Base-by-base conservation (phyloP, 1,140 invertebrate genomes). In the Drosophila repleta region DNA sequence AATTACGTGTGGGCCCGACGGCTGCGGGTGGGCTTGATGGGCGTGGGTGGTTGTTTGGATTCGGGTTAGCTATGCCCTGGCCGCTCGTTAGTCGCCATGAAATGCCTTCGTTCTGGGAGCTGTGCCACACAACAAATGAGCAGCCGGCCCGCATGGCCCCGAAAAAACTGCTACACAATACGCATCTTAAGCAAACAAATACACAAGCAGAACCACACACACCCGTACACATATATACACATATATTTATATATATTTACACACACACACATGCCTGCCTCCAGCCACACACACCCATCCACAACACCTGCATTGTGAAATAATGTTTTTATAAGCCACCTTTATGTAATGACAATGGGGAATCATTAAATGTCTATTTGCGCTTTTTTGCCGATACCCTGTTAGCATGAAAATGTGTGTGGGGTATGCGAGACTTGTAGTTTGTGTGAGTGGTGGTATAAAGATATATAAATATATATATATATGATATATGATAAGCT, bases 321-420 rank as follows among this genome's bases (percentile, higher is more conserved):
- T 88, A 87, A 88, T 82, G 82, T 79, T 87, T 87, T 87, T 87
- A 88, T 87, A 87, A 87, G 82, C 70, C 82, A 87, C 83, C 82
- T 87, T 87, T 87, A 87, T 88, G 72, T 82, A 79, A 88, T 88
- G 82, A 88, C 83, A 88, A 87, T 87, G 79, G 82, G 82, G 82
- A 87, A 87, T 88, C 82, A 87, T 88, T 88, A 88, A 85, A 87
- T 85, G 83, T 79, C 74, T 85, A 85, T 85, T 81, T 82, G 82
- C 76, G 61, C 66, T 74, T 68, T 72, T 71, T 67, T 67, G 1
- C 11, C 17, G 10, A 57, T 70, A 53, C 69, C 56, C 69, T 67
- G 32, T 6, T 6, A 13, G 11, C 32, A 35, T 11, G 10, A 3
- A 5, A 15, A 7, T 11, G n/a, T 2, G 21, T 35, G 21, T 24